phyloP scores from a whole-genome alignment of 2,797 vertebrate genomes.

The Buceros bicornis region DNA sequence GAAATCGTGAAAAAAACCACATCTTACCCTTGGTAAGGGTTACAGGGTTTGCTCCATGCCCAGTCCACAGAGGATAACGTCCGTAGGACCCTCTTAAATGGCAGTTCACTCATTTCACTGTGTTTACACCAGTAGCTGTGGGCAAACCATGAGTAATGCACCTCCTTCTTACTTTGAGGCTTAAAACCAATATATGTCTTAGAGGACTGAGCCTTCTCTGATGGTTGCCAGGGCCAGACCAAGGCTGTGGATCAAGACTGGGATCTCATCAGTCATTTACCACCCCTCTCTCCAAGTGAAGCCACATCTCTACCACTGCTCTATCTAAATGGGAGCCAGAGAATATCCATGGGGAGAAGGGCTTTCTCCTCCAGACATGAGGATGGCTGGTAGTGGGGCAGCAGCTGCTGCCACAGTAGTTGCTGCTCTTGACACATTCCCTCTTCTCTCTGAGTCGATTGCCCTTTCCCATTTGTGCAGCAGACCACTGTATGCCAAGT shows the following conservation, averaged over 20 bases:
- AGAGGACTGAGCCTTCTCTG: background rate
- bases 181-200: background rate
- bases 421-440: rapidly evolving
- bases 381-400: background rate
- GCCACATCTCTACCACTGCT: background rate
- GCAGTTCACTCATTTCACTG: background rate
- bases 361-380: background rate
- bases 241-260: background rate
- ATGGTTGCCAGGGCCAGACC: background rate
- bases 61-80: background rate
- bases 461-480: background rate
- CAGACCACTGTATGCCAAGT: background rate
- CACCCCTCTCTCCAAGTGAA: rapidly evolving
- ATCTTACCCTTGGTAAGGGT: background rate
- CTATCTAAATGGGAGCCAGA: background rate
- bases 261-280: background rate
- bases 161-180: background rate
- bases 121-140: background rate
- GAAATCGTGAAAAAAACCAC: background rate
- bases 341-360: background rate
- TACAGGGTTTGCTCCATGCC: background rate
- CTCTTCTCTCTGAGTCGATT: background rate
- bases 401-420: background rate
- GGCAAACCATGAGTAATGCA: background rate
- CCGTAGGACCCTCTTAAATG: background rate